These are phyloP conservation scores for Meiosimyza decipiens DNA, from an alignment of 2,888 invertebrate species.

Conservation along the genomic window DNA sequence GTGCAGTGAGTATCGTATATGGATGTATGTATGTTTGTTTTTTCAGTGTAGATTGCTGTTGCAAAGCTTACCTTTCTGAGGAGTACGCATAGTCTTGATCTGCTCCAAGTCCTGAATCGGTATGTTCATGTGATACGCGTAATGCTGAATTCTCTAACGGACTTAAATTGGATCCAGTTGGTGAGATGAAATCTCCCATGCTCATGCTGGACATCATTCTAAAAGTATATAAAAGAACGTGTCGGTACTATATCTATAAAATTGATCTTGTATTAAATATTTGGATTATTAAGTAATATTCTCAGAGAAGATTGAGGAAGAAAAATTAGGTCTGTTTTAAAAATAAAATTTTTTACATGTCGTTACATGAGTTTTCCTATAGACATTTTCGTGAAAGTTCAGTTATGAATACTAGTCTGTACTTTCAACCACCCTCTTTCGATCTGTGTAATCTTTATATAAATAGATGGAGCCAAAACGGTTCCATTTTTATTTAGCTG, in stretches of 20 bases:
- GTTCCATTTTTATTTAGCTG: too few relatives aligned
- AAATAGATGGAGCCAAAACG: too few relatives aligned
- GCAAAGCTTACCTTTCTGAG: constrained; percentile 71
- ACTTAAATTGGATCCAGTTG: constrained; percentile 65
- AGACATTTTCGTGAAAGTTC: background rate
- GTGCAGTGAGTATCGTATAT: background rate
- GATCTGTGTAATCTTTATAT: too few relatives aligned
- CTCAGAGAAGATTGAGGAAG: too few relatives aligned
- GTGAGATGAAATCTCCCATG: constrained; percentile 67
- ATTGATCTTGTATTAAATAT: too few relatives aligned
- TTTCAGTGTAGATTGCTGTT: too few relatives aligned
- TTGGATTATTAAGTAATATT: too few relatives aligned
- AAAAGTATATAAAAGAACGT: constrained; percentile 4
- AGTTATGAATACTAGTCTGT: too few relatives aligned
- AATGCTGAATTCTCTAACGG: constrained; percentile 67
- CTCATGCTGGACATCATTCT: constrained; percentile 69
- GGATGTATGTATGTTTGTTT: background rate
- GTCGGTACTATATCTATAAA: background rate
- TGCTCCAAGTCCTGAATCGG: constrained; percentile 80
- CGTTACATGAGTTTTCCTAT: too few relatives aligned
- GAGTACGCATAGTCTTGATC: constrained; percentile 81
- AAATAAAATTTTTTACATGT: too few relatives aligned
- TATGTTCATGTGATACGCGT: constrained; percentile 79
- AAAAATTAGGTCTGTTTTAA: too few relatives aligned
- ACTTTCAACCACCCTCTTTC: too few relatives aligned